Conservation (phyloP, 2,797 vertebrate species). For the Esox lucius region DNA sequence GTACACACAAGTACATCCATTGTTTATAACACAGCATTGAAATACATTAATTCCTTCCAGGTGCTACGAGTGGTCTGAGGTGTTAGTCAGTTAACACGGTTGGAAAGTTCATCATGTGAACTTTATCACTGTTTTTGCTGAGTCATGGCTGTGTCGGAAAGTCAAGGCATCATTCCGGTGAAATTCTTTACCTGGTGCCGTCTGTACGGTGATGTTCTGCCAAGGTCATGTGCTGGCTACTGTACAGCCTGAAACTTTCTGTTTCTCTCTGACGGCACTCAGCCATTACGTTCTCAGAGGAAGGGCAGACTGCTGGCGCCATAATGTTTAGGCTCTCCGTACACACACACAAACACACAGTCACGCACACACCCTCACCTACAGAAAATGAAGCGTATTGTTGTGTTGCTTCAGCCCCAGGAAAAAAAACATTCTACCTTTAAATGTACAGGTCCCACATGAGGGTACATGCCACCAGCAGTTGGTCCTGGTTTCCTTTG, state of each 20-base stretch:
- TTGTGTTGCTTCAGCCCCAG: slow-evolving; percentile 59
- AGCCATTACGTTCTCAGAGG: slow-evolving; percentile 80
- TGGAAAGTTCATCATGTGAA: slow-evolving; percentile 6
- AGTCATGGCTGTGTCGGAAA: not conserved
- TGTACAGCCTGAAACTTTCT: not conserved
- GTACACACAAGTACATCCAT: slow-evolving; percentile 29
- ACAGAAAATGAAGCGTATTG: slow-evolving; percentile 75
- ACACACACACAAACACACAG: slow-evolving; percentile 33
- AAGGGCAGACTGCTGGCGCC: slow-evolving; percentile 84
- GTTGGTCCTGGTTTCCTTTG: slow-evolving; percentile 25
- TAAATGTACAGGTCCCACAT: slow-evolving; percentile 44
- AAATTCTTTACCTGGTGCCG: slow-evolving; percentile 52
- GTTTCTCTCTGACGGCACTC: slow-evolving; percentile 74
- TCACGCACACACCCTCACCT: slow-evolving; percentile 37
- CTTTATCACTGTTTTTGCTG: not conserved
- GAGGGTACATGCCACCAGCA: slow-evolving; percentile 50
- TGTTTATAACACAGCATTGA: slow-evolving; percentile 10
- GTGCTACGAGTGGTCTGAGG: not conserved
- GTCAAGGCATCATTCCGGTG: slow-evolving; percentile 38
- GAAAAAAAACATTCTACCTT: slow-evolving; percentile 54
- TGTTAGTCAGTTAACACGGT: slow-evolving; percentile 32
- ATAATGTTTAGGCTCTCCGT: slow-evolving; percentile 70
- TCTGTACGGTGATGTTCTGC: slow-evolving; percentile 33
- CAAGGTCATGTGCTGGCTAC: slow-evolving; percentile 34
- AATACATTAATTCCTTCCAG: not conserved